Evolutionary conservation across 2,888 invertebrate species (phyloP).

Genomic region (Pogonocherus hispidulus): DNA sequence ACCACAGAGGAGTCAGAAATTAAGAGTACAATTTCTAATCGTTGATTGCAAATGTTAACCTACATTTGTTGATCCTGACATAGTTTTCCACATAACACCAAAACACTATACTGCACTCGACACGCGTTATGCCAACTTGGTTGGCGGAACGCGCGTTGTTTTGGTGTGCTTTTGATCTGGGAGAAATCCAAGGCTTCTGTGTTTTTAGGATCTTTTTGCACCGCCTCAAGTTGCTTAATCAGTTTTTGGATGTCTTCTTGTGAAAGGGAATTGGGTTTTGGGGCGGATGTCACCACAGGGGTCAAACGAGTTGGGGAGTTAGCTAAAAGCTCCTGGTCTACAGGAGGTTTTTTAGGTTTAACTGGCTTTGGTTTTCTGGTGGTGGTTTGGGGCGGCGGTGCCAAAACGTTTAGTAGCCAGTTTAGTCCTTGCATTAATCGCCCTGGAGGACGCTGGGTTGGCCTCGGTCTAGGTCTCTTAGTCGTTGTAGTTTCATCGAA

Average conservation of each 20-base stretch:
- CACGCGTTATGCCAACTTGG: no score
- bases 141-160: no score
- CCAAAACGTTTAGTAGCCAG: conserved; percentile 66
- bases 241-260: conserved; percentile 60
- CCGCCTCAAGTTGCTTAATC: conserved; percentile 62
- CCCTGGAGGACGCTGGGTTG: conserved; percentile 68
- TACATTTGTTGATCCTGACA: no score
- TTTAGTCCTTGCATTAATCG: conserved; percentile 65
- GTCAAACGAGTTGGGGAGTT: conserved; percentile 64
- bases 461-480: conserved; percentile 58
- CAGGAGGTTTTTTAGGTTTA: conserved; percentile 49
- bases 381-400: conserved; percentile 50
- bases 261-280: conserved; percentile 54
- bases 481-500: conserved; percentile 55
- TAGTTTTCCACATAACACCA: no score
- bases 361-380: conserved; percentile 50
- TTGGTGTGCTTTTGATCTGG: conserved; percentile 59
- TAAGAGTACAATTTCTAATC: no score
- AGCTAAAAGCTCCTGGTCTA: conserved; percentile 57
- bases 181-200: conserved; percentile 60
- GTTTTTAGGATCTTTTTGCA: conserved; percentile 64
- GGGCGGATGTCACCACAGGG: conserved; percentile 60
- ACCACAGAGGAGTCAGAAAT: no score
- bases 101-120: no score
- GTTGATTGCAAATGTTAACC: no score